Conservation (phyloP, 1,140 invertebrate species). For the Pseudomyrmex pallidus region DNA sequence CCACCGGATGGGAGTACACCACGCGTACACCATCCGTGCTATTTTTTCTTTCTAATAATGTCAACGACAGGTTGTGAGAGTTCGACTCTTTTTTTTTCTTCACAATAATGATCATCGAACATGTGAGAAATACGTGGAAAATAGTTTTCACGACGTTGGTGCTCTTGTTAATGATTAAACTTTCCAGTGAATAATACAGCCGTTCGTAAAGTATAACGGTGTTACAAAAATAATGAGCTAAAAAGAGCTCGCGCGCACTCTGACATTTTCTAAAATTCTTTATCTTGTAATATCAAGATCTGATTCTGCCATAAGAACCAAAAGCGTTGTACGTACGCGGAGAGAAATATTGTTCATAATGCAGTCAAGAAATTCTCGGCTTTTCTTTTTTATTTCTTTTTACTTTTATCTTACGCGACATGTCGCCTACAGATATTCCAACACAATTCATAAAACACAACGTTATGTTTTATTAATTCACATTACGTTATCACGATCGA, state of each 20-base stretch:
- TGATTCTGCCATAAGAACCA: slow-evolving; percentile 12
- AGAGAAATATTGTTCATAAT: slow-evolving; percentile 5
- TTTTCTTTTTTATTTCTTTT: no score
- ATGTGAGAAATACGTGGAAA: not conserved
- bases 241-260: slow-evolving; percentile 54
- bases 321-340: not conserved
- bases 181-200: slow-evolving; percentile 4
- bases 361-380: not conserved
- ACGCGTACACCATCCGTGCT: not conserved
- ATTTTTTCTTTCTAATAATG: not conserved
- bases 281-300: slow-evolving; percentile 21
- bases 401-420: no score
- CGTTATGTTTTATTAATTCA: not conserved
- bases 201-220: slow-evolving; percentile 17
- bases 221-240: slow-evolving; percentile 57
- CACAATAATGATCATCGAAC: slow-evolving; percentile 4
- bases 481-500: not conserved
- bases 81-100: slow-evolving; percentile 7
- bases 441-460: not conserved
- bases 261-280: slow-evolving; percentile 54
- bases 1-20: slow-evolving; percentile 3
- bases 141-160: not conserved
- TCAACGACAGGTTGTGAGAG: not conserved
- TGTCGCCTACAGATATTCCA: no score
- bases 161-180: not conserved